These are phyloP conservation scores for Atta cephalotes DNA, from an alignment of 1,140 invertebrate genomes.

Conservation along the genomic window DNA sequence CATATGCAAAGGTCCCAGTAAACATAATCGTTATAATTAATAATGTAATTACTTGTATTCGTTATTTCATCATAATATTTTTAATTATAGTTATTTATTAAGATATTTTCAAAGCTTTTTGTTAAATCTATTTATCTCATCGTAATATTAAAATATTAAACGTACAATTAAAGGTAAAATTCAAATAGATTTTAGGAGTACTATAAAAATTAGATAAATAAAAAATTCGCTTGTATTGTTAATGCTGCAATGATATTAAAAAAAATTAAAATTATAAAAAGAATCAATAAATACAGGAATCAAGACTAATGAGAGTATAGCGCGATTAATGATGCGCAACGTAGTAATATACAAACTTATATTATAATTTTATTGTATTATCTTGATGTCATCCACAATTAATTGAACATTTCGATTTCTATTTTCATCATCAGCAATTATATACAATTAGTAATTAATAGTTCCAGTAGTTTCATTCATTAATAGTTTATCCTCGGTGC, in stretches of 20 bases:
- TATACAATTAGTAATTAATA: too few species aligned
- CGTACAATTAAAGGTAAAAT: not conserved
- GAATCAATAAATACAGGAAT: too few species aligned
- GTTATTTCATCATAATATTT: not conserved
- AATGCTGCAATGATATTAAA: not conserved
- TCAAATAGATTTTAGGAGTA: not conserved
- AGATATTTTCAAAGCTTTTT: not conserved
- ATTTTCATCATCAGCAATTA: too few species aligned
- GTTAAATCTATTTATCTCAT: not conserved
- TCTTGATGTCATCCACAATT: too few species aligned
- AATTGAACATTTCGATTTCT: too few species aligned
- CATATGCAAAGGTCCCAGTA: constrained; percentile 30
- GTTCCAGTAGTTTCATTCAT: too few species aligned
- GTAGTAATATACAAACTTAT: too few species aligned
- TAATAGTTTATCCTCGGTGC: too few species aligned
- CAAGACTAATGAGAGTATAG: too few species aligned
- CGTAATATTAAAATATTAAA: not conserved
- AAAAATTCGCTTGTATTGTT: not conserved
- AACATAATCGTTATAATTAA: not conserved
- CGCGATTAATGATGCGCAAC: too few species aligned
- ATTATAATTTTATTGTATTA: too few species aligned
- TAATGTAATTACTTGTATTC: not conserved
- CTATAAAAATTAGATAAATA: not conserved
- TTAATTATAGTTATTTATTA: not conserved
- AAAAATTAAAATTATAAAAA: not conserved